These are phyloP conservation scores for Dromas ardeola DNA, from an alignment of 2,113 vertebrate species.

Conservation along the genomic window DNA sequence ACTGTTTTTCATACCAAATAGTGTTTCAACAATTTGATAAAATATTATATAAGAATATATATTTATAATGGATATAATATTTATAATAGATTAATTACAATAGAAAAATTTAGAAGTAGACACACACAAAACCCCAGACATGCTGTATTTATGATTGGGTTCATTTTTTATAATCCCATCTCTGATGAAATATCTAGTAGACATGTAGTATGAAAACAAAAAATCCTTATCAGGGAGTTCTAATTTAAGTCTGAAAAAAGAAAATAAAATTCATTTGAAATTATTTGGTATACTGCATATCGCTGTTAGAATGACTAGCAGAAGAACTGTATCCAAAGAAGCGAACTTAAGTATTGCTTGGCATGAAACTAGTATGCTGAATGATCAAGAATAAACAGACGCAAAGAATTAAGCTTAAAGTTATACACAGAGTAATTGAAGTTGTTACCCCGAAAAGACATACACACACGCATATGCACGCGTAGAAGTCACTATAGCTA, in stretches of 20 bases:
- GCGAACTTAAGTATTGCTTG: background rate
- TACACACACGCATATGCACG: rapidly evolving
- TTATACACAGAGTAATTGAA: background rate
- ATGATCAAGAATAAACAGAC: background rate
- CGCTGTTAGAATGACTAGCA: background rate
- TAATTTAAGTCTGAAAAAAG: background rate
- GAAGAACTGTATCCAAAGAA: background rate
- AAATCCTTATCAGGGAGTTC: background rate
- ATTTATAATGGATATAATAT: background rate
- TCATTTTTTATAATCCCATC: background rate
- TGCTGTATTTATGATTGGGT: background rate
- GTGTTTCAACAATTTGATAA: background rate
- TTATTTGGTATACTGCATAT: background rate
- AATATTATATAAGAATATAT: background rate
- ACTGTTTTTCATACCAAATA: background rate
- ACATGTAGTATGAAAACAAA: background rate
- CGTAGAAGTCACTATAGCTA: background rate
- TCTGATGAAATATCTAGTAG: background rate
- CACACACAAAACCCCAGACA: background rate
- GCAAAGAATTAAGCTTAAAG: background rate
- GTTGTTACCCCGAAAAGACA: background rate
- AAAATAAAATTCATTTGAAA: background rate
- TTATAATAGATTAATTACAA: background rate
- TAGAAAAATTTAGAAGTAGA: background rate
- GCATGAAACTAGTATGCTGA: background rate